These are phyloP conservation scores for Allacma fusca DNA, from an alignment of 2,888 invertebrate genomes.

Conservation along the genomic window DNA sequence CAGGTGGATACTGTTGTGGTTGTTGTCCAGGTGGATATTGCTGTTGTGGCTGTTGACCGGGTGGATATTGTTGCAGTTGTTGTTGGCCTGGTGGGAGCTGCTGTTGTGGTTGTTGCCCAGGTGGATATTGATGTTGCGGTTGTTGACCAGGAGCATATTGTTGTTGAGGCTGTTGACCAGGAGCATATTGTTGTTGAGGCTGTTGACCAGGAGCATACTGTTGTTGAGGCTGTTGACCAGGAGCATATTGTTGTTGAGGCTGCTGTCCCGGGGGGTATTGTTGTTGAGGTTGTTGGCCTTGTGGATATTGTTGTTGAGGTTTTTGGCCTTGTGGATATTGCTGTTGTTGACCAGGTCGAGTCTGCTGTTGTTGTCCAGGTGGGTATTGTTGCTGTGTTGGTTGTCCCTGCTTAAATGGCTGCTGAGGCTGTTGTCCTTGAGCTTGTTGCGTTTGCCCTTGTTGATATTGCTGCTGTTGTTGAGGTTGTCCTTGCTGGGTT, in stretches of 20 bases:
- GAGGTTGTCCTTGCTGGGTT: too few species aligned
- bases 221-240: background rate
- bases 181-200: background rate
- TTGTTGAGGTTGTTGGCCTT: background rate
- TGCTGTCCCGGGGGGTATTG: background rate
- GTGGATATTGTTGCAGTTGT: background rate
- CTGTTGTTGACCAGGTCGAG: background rate
- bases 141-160: background rate
- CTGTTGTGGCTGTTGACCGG: slow-evolving; percentile 19
- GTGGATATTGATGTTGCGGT: background rate
- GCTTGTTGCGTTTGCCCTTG: background rate
- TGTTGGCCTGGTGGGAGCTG: slow-evolving; percentile 6
- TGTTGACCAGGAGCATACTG: slow-evolving; percentile 8
- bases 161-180: slow-evolving; percentile 2
- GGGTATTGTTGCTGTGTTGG: background rate
- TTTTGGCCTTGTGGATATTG: background rate
- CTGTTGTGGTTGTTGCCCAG: background rate
- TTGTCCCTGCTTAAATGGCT: background rate
- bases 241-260: background rate
- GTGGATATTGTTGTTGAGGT: slow-evolving; percentile 19
- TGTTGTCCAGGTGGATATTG: slow-evolving; percentile 22
- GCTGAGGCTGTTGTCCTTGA: background rate
- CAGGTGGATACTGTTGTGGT: background rate
- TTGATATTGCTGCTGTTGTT: background rate
- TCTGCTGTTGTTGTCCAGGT: background rate